Evolutionary conservation across 2,888 invertebrate species (phyloP).

Genomic region (Drosophila melanocephala): DNA sequence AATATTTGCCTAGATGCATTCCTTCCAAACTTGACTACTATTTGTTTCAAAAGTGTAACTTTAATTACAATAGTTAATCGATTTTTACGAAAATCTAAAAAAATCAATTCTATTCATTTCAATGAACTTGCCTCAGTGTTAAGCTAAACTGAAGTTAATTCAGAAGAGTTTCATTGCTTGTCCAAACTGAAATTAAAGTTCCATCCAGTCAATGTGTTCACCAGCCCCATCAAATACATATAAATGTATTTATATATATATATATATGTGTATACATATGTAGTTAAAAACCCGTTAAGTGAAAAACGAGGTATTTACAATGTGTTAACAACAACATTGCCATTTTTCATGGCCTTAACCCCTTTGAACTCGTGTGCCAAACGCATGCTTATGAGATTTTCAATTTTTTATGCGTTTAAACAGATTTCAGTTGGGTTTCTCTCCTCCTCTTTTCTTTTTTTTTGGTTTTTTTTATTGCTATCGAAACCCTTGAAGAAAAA

Average conservation of each 20-base stretch:
- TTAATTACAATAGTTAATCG: neutral
- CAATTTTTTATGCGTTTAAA: slow-evolving; percentile 83
- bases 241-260: slow-evolving; percentile 9
- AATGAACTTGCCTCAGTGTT: neutral
- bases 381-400: slow-evolving; percentile 83
- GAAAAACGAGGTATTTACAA: slow-evolving; percentile 84
- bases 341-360: slow-evolving; percentile 71
- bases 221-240: slow-evolving; percentile 13
- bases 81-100: neutral
- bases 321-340: slow-evolving; percentile 83
- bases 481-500: slow-evolving; percentile 49
- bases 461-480: slow-evolving; percentile 56
- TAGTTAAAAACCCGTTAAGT: slow-evolving; percentile 82
- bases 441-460: slow-evolving; percentile 2
- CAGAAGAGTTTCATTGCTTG: too few relatives aligned
- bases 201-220: neutral
- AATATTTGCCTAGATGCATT: neutral
- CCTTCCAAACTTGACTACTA: neutral
- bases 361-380: slow-evolving; percentile 73
- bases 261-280: slow-evolving; percentile 40
- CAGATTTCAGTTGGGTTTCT: slow-evolving; percentile 67
- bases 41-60: neutral
- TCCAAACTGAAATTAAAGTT: neutral
- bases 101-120: neutral
- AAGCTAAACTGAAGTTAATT: neutral